Evolutionary conservation across 2,113 vertebrate genomes (phyloP).

Genomic region (Laticauda colubrina): DNA sequence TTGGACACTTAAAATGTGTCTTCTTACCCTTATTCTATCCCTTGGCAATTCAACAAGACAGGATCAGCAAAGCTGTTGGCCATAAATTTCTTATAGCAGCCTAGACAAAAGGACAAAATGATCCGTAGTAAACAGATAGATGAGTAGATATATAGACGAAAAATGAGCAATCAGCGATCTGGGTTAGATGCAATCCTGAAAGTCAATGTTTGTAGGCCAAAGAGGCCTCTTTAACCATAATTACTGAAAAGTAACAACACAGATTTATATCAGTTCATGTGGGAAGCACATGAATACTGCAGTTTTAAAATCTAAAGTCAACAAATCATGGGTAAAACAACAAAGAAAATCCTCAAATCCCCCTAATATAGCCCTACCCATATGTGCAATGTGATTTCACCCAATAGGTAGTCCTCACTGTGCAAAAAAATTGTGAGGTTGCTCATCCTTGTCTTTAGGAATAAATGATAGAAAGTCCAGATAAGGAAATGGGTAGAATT

Average conservation of each 20-base stretch:
- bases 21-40: background rate
- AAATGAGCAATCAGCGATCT: background rate
- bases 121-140: background rate
- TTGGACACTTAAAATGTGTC: background rate
- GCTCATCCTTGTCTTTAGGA: background rate
- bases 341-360: background rate
- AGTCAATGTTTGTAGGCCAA: background rate
- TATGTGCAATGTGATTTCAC: background rate
- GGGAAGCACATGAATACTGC: background rate
- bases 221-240: background rate
- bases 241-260: background rate
- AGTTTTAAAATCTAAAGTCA: background rate
- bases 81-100: background rate
- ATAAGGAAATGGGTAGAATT: background rate
- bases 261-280: background rate
- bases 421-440: background rate
- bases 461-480: background rate
- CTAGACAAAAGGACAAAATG: background rate
- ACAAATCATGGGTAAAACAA: background rate
- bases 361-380: background rate
- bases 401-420: background rate
- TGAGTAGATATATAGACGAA: background rate
- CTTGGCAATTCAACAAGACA: background rate
- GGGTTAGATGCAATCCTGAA: background rate
- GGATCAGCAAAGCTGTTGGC: background rate